These are phyloP conservation scores for Zaprionus taronus DNA, from an alignment of 1,140 invertebrate genomes.

Conservation along the genomic window DNA sequence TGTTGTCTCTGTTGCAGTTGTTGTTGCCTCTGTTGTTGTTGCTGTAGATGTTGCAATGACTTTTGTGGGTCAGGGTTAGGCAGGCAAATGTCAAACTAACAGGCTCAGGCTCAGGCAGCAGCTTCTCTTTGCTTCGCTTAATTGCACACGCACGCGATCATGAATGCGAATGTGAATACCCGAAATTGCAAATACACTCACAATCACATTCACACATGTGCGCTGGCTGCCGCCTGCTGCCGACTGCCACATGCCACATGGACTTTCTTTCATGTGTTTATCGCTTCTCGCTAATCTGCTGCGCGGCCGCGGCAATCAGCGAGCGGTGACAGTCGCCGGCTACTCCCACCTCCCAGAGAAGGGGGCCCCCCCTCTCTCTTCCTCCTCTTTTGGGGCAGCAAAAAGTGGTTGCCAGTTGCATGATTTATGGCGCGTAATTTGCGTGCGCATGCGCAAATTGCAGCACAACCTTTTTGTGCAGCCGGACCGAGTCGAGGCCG, in stretches of 20 bases:
- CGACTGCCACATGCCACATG: conserved; percentile 52
- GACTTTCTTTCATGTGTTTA: conserved; percentile 77
- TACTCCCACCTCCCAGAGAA: conserved; percentile 52
- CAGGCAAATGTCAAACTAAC: conserved; percentile 71
- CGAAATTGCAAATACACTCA: neutral
- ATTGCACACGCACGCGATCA: conserved; percentile 75
- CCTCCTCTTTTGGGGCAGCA: neutral
- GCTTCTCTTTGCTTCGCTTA: conserved; percentile 20
- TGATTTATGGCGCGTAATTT: conserved; percentile 82
- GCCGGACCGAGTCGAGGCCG: conserved; percentile 1
- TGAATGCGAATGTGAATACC: conserved; percentile 1
- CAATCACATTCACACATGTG: neutral
- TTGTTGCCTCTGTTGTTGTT: neutral
- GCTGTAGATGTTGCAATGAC: conserved; percentile 26
- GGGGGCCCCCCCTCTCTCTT: neutral
- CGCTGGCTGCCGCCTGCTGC: neutral
- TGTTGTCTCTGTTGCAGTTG: neutral
- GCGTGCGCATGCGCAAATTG: conserved; percentile 80
- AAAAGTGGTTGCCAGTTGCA: conserved; percentile 45
- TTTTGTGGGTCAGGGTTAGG: conserved; percentile 79
- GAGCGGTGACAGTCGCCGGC: conserved; percentile 73
- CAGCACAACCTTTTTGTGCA: conserved; percentile 66
- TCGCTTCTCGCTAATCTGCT: conserved; percentile 71
- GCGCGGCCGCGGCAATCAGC: conserved; percentile 57
- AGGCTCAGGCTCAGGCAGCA: neutral